Conservation (phyloP, 35 echinoderm and acorn worm genomes). For the Lytechinus variegatus region DNA sequence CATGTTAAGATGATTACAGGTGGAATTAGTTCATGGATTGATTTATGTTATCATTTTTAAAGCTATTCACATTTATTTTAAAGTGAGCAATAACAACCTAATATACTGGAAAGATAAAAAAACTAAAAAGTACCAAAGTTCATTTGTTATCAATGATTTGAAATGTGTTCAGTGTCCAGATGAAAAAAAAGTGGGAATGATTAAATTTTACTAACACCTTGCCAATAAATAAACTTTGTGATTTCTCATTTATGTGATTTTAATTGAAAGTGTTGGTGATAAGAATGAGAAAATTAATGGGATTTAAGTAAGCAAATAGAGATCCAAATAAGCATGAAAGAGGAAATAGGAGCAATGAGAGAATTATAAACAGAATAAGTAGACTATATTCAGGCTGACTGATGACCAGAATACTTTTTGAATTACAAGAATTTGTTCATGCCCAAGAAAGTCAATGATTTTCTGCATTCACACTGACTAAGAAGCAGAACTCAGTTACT, state of each 20-base stretch:
- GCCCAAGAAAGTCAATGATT: no score
- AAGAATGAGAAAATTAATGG: not conserved
- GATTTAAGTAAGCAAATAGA: not conserved
- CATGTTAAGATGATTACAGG: not conserved
- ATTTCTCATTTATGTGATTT: not conserved
- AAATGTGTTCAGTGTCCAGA: not conserved
- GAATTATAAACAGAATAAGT: not conserved
- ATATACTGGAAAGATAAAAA: not conserved
- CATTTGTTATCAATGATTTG: not conserved
- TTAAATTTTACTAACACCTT: slow-evolving; percentile 20
- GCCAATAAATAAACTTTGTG: not conserved
- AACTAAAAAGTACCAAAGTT: not conserved
- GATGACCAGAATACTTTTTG: no score
- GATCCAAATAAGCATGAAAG: not conserved
- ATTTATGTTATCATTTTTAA: not conserved
- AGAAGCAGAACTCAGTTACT: no score
- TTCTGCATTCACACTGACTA: no score
- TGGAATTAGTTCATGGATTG: not conserved
- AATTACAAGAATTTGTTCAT: no score
- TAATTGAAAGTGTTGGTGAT: no score
- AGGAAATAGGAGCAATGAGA: not conserved
- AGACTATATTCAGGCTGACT: no score
- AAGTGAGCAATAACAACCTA: not conserved
- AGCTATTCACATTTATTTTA: not conserved
- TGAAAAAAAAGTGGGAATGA: not conserved